Percentiles rank a stretch among this genome's conserved stretches.
These are phyloP conservation scores for Odontocolon sp. DNA, from an alignment of 2,888 invertebrate species.

Conservation along the genomic window DNA sequence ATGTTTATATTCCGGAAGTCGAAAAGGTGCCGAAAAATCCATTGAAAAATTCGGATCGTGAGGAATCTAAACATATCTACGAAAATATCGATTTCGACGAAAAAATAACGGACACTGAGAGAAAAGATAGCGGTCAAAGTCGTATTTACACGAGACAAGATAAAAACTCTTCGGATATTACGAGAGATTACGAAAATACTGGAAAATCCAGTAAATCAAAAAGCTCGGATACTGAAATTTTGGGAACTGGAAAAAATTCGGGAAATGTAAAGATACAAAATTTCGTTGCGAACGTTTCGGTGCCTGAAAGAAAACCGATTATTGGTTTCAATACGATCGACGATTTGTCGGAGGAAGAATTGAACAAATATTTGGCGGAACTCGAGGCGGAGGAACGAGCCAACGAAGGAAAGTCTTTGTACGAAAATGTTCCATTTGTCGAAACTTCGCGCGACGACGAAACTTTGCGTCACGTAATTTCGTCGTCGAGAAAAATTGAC, in stretches of 20 bases:
- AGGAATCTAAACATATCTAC: slow-evolving; percentile 66
- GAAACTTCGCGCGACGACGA: slow-evolving; percentile 26
- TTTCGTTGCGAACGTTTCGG: slow-evolving; percentile 21
- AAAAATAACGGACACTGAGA: slow-evolving; percentile 40
- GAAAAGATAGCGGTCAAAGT: slow-evolving; percentile 65
- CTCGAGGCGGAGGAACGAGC: slow-evolving; percentile 78
- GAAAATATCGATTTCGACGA: slow-evolving; percentile 70
- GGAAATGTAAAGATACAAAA: slow-evolving; percentile 52
- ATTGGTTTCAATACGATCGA: slow-evolving; percentile 74
- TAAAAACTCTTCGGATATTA: not conserved
- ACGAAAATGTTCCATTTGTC: slow-evolving; percentile 55
- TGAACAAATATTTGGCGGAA: slow-evolving; percentile 79
- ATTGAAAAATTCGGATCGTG: slow-evolving; percentile 37
- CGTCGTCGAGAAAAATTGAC: slow-evolving; percentile 31
- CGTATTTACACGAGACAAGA: slow-evolving; percentile 44
- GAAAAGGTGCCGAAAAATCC: slow-evolving; percentile 62
- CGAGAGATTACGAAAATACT: slow-evolving; percentile 59
- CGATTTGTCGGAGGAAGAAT: slow-evolving; percentile 79
- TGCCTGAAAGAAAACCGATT: slow-evolving; percentile 64
- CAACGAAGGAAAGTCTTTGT: slow-evolving; percentile 62
- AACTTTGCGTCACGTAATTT: not conserved
- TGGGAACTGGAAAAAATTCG: slow-evolving; percentile 15
- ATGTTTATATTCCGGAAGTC: slow-evolving; percentile 71
- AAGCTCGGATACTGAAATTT: not conserved
- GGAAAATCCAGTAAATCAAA: slow-evolving; percentile 54